A percentile compares a stretch with the other conserved stretches of the same genome.
These are phyloP conservation scores for Pachyrhynchus sulphureomaculatus DNA, from an alignment of 1,140 invertebrate genomes.

Conservation along the genomic window DNA sequence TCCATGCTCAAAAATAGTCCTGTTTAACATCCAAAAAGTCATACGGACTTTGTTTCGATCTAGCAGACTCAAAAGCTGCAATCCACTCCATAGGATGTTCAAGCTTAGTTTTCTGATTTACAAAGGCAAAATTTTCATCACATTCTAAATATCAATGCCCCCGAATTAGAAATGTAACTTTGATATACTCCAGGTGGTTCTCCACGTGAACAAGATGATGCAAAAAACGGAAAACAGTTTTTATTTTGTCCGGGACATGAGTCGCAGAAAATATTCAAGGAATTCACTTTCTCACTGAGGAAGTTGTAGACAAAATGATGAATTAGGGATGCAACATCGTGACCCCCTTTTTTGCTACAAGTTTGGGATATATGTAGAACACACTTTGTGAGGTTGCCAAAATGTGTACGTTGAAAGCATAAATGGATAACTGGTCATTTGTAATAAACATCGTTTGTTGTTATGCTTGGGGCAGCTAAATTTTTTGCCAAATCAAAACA, in stretches of 20 bases:
- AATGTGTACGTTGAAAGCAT: constrained; percentile 38
- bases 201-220: background rate
- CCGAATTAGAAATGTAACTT: background rate
- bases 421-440: constrained; percentile 37
- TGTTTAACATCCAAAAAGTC: background rate
- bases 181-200: background rate
- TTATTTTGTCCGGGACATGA: constrained; percentile 4
- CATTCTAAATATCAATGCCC: background rate
- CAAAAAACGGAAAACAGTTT: background rate
- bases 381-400: constrained; percentile 19
- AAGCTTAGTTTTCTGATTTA: background rate
- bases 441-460: constrained; percentile 43
- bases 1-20: background rate
- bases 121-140: background rate
- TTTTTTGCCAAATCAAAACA: too few relatives aligned
- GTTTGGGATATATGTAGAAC: constrained; percentile 39
- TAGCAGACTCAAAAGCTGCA: background rate
- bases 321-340: constrained; percentile 38
- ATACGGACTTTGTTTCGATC: background rate
- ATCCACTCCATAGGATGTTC: background rate
- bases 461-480: constrained; percentile 34
- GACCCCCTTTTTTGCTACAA: constrained; percentile 34
- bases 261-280: background rate
- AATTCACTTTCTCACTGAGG: background rate
- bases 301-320: constrained; percentile 35